Evolutionary conservation across 2,113 vertebrate genomes (phyloP), one percentile per base, ranked within the genome.

Genomic region (Ceuthmochares aereus): DNA sequence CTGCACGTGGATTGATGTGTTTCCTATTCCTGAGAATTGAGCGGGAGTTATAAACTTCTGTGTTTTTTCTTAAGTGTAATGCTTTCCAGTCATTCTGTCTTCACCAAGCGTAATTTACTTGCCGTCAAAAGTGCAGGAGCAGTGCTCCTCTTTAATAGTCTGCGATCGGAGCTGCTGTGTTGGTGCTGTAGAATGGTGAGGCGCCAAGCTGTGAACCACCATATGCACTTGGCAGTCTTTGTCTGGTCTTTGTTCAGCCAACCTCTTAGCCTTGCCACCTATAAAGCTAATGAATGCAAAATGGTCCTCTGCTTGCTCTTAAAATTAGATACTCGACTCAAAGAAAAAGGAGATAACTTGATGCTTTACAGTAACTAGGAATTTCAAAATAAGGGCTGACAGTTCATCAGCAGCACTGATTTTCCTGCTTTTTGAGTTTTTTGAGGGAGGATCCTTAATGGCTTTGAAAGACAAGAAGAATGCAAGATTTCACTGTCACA

Each of bases 181-280:
- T 97, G 97, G 97, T 98, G 96, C 96, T 95, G 96, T 86, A 94
- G 97, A 94, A 96, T 97, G 97, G 97, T 94, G 97, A 80, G 97
- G 88, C 84, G 15, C 97, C 97, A 98, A 97, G 97, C 97, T 98
- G 97, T 97, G 97, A 97, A 87, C 96, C 97, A 96, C 97, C 97
- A 97, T 98, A 98, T 98, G 97, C 96, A 98, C 97, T 97, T 97
- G 97, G 97, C 97, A 97, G 96, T 97, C 97, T 97, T 96, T 97
- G 97, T 97, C 97, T 97, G 96, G 96, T 97, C 97, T 97, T 97
- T 98, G 97, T 97, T 97, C 97, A 97, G 97, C 97, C 97, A 97
- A 95, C 97, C 97, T 97, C 96, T 96, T 97, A 97, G 97, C 96
- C 96, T 97, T 97, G 96, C 97, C 97, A 97, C 97, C 97, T 97